Evolutionary conservation across 2,113 vertebrate genomes (phyloP), one percentile per base, ranked within the genome.

Genomic region (Tenrec ecaudatus): DNA sequence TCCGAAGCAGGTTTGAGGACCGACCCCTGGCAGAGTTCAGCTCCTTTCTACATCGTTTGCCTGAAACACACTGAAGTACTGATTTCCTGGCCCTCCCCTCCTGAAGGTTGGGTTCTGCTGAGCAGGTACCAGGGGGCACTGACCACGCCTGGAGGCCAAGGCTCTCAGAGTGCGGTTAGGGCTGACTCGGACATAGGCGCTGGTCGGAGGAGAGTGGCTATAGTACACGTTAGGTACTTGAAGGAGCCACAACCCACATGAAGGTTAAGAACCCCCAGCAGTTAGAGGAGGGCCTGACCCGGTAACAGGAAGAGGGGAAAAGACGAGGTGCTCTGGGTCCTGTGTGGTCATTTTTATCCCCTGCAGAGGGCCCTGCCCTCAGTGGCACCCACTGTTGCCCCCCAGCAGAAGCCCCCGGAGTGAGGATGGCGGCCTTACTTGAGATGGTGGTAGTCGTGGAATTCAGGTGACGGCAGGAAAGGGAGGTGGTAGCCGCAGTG

Each of bases 401-500:
- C 15, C 75, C 38, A 22, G 27, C 17, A 27, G 75, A 43, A 47
- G 25, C 23, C 23, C n/a, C 2, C 58, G n/a, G 47, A 53, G 43
- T 0, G 0, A 64, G 38, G 16, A 33, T 53, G 31, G 73, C 19
- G 7, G 25, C 83, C 98, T 77, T 98, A 99, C 99, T 98, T 99
- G 97, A 99, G 98, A 96, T 99, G 99, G 97, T 99, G 99, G 97
- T 98, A 99, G 98, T 99, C 99, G 0, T 99, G 99, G 97, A 99
- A 99, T 96, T 99, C 99, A 0, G 99, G 98, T 0, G 99, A 99
- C 0, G 99, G 99, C 91, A 99, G 98, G 90, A 99, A 98, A 80
- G 99, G 99, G 38, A 99, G 98, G 97, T 99, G 99, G 97, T 99
- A 99, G 12, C 99, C 99, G 0, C 99, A 99, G 98, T 99, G 99